Evolutionary conservation across 2,888 invertebrate species (phyloP).

Genomic region (Venusia cambrica): DNA sequence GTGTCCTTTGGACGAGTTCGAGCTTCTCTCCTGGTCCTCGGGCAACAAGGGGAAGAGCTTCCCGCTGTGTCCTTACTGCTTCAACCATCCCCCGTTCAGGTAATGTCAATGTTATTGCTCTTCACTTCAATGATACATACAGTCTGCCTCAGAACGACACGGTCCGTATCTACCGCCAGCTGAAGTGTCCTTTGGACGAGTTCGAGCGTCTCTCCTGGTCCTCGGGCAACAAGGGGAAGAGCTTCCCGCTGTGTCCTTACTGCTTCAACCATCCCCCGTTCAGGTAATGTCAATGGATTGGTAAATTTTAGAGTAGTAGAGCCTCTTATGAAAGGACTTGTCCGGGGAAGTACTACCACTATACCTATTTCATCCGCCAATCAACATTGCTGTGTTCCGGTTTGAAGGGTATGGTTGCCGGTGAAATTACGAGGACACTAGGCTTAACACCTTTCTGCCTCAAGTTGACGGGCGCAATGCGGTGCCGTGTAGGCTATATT

Average conservation of each 20-base stretch:
- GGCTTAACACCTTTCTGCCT: no score
- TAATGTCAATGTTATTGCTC: constrained; percentile 39
- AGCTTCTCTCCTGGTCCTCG: constrained; percentile 96
- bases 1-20: constrained; percentile 99
- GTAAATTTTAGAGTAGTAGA: no score
- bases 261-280: constrained; percentile 99
- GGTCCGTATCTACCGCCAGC: constrained; percentile 95
- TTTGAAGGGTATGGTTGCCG: no score
- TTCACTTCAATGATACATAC: constrained; percentile 49
- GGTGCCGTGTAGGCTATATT: no score
- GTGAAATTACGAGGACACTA: no score
- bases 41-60: constrained; percentile 97
- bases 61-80: constrained; percentile 98
- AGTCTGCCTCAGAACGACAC: constrained; percentile 95
- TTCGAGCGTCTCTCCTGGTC: constrained; percentile 98
- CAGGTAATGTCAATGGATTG: no score
- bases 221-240: constrained; percentile 96
- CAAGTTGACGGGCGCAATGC: no score
- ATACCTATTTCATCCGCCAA: no score
- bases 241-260: constrained; percentile 97
- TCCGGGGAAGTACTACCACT: no score
- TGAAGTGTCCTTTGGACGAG: constrained; percentile 98
- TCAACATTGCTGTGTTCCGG: no score
- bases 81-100: constrained; percentile 98
- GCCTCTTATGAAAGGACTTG: no score